Evolutionary conservation across 2,888 invertebrate species (phyloP).

Genomic region (Himalopsyche tibetana): DNA sequence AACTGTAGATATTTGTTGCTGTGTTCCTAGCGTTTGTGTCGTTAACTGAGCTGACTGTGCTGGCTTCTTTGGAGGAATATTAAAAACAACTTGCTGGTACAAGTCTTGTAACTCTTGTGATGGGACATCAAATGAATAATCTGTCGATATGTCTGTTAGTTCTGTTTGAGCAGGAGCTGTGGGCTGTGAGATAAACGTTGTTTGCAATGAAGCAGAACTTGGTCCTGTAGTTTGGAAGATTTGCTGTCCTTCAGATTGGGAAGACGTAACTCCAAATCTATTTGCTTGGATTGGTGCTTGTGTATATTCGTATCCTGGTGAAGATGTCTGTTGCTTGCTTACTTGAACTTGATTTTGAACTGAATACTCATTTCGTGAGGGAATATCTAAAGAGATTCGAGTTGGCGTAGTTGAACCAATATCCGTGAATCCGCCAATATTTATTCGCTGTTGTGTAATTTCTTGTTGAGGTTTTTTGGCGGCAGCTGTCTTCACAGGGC

Average conservation of each 20-base stretch:
- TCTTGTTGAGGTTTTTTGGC: not conserved
- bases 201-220: not conserved
- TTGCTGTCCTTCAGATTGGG: not conserved
- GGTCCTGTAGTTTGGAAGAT: not conserved
- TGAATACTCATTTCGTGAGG: not conserved
- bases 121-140: not conserved
- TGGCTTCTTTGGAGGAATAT: not conserved
- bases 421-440: not conserved
- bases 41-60: not conserved
- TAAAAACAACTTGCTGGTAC: not conserved
- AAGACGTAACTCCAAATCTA: not conserved
- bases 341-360: not conserved
- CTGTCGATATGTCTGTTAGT: not conserved
- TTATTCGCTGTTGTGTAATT: not conserved
- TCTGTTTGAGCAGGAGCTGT: not conserved
- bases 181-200: not conserved
- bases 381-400: not conserved
- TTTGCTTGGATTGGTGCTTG: not conserved
- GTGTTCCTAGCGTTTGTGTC: not conserved
- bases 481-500: not conserved
- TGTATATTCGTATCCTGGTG: too few species aligned
- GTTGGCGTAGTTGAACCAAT: not conserved
- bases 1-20: too few species aligned
- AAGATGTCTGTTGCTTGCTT: not conserved
- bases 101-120: not conserved